A percentile compares a stretch with the other conserved stretches of the same genome.
These are phyloP conservation scores for Pteria penguin DNA, from an alignment of 2,888 invertebrate genomes.

Conservation along the genomic window DNA sequence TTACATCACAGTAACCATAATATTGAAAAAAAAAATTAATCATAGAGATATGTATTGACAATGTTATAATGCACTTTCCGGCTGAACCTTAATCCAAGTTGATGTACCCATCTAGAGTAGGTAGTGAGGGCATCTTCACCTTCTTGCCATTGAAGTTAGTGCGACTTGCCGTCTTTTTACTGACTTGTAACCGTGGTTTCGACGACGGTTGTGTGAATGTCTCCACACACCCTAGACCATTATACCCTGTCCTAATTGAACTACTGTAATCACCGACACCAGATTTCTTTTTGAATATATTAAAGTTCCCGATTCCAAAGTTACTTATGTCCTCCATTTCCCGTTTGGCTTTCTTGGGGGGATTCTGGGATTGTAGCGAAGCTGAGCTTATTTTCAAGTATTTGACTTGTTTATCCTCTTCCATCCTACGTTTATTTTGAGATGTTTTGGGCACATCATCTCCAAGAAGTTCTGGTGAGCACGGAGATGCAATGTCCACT, in stretches of 20 bases:
- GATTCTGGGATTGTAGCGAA: conserved; percentile 41
- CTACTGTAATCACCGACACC: conserved; percentile 50
- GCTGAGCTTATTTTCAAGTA: conserved; percentile 64
- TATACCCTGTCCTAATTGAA: conserved; percentile 65
- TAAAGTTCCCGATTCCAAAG: conserved; percentile 43
- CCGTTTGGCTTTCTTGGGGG: conserved; percentile 46
- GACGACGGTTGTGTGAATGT: conserved; percentile 60
- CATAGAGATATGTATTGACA: no score
- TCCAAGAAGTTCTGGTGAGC: conserved; percentile 13
- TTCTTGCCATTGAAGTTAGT: conserved; percentile 32
- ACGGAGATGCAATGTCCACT: conserved; percentile 45
- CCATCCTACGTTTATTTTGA: conserved; percentile 14
- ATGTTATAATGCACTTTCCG: no score
- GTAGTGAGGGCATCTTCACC: conserved; percentile 50
- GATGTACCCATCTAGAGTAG: conserved; percentile 57
- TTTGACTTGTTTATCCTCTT: conserved; percentile 60
- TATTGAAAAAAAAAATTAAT: no score
- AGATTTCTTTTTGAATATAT: conserved; percentile 68
- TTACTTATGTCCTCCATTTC: conserved; percentile 41
- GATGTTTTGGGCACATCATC: not conserved
- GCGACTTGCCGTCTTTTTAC: conserved; percentile 13
- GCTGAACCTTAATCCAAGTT: conserved; percentile 3
- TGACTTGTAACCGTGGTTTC: conserved; percentile 34
- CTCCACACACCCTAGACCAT: conserved; percentile 73
- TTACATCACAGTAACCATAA: no score